Base-by-base conservation (phyloP, 2,888 invertebrate genomes). In the Heliconius sara region DNA sequence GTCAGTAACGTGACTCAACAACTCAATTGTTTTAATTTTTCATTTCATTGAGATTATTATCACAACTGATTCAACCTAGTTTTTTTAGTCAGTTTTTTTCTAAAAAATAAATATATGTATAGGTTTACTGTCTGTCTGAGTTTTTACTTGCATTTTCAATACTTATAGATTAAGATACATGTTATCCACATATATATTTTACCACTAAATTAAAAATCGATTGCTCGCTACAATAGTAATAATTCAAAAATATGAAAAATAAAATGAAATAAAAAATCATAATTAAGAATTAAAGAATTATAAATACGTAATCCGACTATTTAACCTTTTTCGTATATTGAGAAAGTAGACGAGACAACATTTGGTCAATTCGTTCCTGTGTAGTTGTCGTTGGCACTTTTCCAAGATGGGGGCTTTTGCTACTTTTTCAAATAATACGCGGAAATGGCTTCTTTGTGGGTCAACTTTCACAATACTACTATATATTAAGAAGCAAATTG, bases 361-460 rank as follows among this genome's bases (percentile, higher is more conserved):
- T 52, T 47, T 52, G 13, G 68, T 68, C 68, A n/a, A 72, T 47
- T 71, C 27, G 52, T 72, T 52, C 27, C 72, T 52, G 22, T 52
- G 22, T 30, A 72, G 22, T 72, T 30, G 22, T 19, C 25, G 16
- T 74, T 74, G 63, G 74, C 74, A 43, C 22, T 19, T 34, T 6
- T 63, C 74, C 74, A 74, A 74, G n/a, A 25, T n/a, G 25, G n/a
- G 57, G 34, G 19, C 19, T 39, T 43, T 27, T 27, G 1, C 27
- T 43, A 39, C 63, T 30, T 74, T 60, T 74, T 27, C 72, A 72
- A 57, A 34, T 57, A 57, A 72, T 72, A 52, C 25, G 39, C 74
- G 39, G 39, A 39, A 39, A 74, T 63, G 60, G n/a, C 43, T 39
- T 60, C 60, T 74, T 57, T 74, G 74, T 74, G 60, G 63, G 60